These are phyloP conservation scores for Zygothrica quintamaculata DNA, from an alignment of 2,888 invertebrate species.

Conservation along the genomic window DNA sequence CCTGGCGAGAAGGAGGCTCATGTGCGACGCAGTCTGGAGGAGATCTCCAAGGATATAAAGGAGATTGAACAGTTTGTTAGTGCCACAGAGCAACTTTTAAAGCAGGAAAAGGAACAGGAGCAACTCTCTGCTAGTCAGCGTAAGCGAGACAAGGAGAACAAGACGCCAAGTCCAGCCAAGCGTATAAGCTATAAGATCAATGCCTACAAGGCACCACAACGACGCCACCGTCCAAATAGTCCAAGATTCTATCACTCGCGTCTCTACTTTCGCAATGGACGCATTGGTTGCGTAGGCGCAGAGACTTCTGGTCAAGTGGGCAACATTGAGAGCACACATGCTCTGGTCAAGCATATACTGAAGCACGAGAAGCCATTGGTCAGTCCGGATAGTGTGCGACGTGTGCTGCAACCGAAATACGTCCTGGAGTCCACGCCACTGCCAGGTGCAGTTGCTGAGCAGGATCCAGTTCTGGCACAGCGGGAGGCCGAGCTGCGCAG, in stretches of 20 bases:
- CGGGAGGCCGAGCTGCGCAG: slow-evolving; percentile 52
- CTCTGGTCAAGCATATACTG: slow-evolving; percentile 84
- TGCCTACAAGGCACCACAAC: slow-evolving; percentile 78
- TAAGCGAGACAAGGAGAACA: slow-evolving; percentile 82
- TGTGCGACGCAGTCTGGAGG: slow-evolving; percentile 83
- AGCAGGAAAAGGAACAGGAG: slow-evolving; percentile 81
- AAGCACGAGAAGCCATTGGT: slow-evolving; percentile 84
- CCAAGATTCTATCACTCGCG: slow-evolving; percentile 83
- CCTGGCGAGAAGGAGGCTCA: slow-evolving; percentile 82
- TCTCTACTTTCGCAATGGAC: slow-evolving; percentile 84
- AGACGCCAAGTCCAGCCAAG: slow-evolving; percentile 77
- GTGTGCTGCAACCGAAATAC: slow-evolving; percentile 72
- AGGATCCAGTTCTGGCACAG: slow-evolving; percentile 62
- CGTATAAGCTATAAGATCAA: slow-evolving; percentile 83
- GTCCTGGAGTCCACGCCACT: slow-evolving; percentile 65
- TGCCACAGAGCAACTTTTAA: slow-evolving; percentile 83
- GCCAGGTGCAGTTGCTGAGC: slow-evolving; percentile 65
- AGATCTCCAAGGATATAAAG: slow-evolving; percentile 84
- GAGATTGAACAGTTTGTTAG: slow-evolving; percentile 84
- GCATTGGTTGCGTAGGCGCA: slow-evolving; percentile 84
- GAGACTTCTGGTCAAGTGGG: slow-evolving; percentile 78
- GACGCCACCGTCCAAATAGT: slow-evolving; percentile 72
- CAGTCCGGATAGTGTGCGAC: slow-evolving; percentile 83
- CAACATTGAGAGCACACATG: slow-evolving; percentile 84
- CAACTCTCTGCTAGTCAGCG: slow-evolving; percentile 51